Percentiles rank a stretch among this genome's conserved stretches.
phyloP scores from a whole-genome alignment of 2,113 vertebrate species.

The Ptyas mucosa region DNA sequence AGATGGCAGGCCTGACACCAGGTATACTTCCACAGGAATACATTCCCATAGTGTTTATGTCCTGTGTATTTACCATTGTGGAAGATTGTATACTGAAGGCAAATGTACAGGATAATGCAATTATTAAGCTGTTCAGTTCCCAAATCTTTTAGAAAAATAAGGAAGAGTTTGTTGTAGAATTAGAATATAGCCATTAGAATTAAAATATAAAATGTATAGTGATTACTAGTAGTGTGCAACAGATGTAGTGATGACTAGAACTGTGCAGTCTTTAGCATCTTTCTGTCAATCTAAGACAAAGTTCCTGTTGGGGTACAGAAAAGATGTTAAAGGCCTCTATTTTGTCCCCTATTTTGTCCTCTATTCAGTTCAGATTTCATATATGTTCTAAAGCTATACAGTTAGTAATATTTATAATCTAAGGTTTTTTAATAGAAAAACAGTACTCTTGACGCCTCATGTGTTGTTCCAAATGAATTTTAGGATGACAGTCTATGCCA shows the following conservation, averaged over 20 bases:
- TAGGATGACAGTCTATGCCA: background rate
- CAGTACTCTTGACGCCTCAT: background rate
- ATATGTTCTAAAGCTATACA: background rate
- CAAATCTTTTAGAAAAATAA: background rate
- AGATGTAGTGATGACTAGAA: no score
- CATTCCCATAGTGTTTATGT: background rate
- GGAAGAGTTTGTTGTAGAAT: no score
- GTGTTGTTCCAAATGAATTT: background rate
- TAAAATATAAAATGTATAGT: no score
- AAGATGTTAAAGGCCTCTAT: background rate
- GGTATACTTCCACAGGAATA: background rate
- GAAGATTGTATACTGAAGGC: no score
- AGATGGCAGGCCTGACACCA: no score
- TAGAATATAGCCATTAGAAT: no score
- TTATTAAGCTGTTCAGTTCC: background rate
- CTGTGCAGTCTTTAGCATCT: background rate
- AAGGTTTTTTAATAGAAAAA: background rate
- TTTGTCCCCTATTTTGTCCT: background rate
- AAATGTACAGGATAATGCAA: background rate
- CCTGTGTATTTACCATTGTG: background rate
- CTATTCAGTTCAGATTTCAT: background rate
- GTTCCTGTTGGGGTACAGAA: background rate
- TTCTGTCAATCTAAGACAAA: background rate
- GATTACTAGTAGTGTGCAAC: no score
- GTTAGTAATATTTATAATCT: background rate